Evolutionary conservation across 2,888 invertebrate genomes (phyloP).

Genomic region (Crocallis elinguaria): DNA sequence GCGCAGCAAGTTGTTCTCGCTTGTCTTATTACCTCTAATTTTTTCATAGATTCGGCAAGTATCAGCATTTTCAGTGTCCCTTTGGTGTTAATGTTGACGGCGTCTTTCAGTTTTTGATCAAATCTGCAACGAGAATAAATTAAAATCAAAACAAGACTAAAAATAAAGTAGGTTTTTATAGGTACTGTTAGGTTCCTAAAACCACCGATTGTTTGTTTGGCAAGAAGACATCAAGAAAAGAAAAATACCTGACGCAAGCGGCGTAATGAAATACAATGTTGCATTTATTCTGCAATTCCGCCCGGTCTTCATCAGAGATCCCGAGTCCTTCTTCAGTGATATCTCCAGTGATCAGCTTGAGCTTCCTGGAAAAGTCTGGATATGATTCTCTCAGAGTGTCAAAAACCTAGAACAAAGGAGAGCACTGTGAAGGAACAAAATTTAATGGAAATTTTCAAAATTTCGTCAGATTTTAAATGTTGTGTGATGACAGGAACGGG

Average conservation of each 20-base stretch:
- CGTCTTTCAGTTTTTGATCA: conserved; percentile 92
- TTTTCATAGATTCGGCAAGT: conserved; percentile 89
- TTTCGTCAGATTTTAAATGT: too few relatives aligned
- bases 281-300: conserved; percentile 85
- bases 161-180: too few relatives aligned
- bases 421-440: too few relatives aligned
- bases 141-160: too few relatives aligned
- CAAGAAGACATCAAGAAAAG: too few relatives aligned
- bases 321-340: conserved; percentile 85
- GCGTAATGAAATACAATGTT: conserved; percentile 93
- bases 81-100: conserved; percentile 93
- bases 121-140: conserved; percentile 85
- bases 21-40: conserved; percentile 85
- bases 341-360: conserved; percentile 88
- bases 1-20: too few relatives aligned
- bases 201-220: too few relatives aligned
- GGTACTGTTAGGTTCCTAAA: too few relatives aligned
- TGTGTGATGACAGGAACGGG: too few relatives aligned
- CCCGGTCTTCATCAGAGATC: conserved; percentile 83
- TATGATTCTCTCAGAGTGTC: conserved; percentile 78
- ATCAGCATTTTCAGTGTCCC: conserved; percentile 91
- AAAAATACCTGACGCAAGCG: conserved; percentile 92
- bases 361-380: conserved; percentile 86
- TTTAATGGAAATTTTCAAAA: too few relatives aligned
- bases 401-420: too few relatives aligned